Percentiles rank a stretch among this genome's conserved stretches.
These are phyloP conservation scores for Porites cylindrica DNA, from an alignment of 92 coral and sea anemone species.

Conservation along the genomic window DNA sequence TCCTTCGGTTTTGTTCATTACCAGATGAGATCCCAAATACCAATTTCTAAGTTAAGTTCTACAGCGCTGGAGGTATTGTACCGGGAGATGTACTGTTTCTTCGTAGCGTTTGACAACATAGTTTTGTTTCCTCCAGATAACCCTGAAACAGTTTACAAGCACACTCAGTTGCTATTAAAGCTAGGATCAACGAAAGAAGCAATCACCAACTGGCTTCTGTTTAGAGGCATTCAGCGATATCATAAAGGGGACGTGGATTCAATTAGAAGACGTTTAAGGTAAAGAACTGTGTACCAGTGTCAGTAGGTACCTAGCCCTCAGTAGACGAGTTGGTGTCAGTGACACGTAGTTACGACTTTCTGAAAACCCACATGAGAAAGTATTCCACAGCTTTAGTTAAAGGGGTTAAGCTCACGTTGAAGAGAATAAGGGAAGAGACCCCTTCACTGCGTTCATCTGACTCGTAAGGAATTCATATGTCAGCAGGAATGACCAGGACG, in stretches of 20 bases:
- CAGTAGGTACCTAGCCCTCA: not conserved
- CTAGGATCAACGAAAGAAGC: slow-evolving; percentile 48
- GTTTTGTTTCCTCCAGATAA: slow-evolving; percentile 22
- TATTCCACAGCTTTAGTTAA: too few species aligned
- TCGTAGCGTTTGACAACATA: not conserved
- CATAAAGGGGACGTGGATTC: slow-evolving; percentile 14
- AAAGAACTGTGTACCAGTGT: not conserved
- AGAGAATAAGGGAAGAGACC: too few species aligned
- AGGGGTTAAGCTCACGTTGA: too few species aligned
- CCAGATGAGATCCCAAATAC: too few species aligned
- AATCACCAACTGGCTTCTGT: slow-evolving; percentile 54
- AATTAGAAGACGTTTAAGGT: slow-evolving; percentile 10
- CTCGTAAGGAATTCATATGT: too few species aligned
- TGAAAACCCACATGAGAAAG: too few species aligned
- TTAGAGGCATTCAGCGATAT: slow-evolving; percentile 31
- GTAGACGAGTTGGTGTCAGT: not conserved
- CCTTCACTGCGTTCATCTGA: too few species aligned
- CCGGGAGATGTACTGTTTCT: not conserved
- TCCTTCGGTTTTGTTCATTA: too few species aligned
- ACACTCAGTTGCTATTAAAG: slow-evolving; percentile 45
- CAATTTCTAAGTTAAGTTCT: too few species aligned
- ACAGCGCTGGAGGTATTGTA: too few species aligned
- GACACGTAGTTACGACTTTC: too few species aligned
- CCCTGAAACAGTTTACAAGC: slow-evolving; percentile 48
- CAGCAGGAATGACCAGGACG: too few species aligned